phyloP scores from a whole-genome alignment of 2,113 vertebrate species.

The Scytalopus superciliaris region DNA sequence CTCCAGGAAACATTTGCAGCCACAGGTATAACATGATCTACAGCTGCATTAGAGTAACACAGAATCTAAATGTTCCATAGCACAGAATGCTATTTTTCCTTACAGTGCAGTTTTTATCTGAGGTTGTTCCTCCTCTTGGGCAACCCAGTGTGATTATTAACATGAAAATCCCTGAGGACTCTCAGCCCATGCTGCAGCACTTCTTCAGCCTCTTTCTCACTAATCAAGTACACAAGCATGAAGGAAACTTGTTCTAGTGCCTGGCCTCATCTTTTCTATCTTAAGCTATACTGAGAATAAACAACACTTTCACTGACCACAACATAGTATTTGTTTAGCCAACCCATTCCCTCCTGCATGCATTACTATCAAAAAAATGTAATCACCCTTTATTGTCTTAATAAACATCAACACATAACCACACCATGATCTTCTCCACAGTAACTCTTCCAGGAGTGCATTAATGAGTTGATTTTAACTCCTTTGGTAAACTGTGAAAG shows the following conservation, averaged over 20 bases:
- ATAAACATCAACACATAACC: neutral
- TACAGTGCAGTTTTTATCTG: neutral
- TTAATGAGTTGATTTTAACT: neutral
- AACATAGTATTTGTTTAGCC: neutral
- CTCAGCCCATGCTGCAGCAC: neutral
- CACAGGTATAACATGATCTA: neutral
- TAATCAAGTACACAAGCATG: neutral
- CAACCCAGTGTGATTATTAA: neutral
- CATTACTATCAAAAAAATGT: neutral
- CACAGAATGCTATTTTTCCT: neutral
- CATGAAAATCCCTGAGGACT: neutral
- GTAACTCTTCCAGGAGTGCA: neutral
- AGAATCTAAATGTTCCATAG: neutral
- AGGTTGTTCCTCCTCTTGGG: neutral
- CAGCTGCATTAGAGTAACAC: neutral
- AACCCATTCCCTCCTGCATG: neutral
- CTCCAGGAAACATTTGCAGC: neutral
- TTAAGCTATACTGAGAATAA: neutral
- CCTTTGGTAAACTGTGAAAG: neutral
- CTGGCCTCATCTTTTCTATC: neutral
- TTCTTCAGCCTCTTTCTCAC: neutral
- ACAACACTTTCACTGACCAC: neutral
- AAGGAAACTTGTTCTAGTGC: neutral
- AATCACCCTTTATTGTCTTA: neutral
- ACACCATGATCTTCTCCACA: neutral